These are phyloP conservation scores for Crocidura indochinensis DNA, from an alignment of 2,797 vertebrate genomes.

Conservation along the genomic window DNA sequence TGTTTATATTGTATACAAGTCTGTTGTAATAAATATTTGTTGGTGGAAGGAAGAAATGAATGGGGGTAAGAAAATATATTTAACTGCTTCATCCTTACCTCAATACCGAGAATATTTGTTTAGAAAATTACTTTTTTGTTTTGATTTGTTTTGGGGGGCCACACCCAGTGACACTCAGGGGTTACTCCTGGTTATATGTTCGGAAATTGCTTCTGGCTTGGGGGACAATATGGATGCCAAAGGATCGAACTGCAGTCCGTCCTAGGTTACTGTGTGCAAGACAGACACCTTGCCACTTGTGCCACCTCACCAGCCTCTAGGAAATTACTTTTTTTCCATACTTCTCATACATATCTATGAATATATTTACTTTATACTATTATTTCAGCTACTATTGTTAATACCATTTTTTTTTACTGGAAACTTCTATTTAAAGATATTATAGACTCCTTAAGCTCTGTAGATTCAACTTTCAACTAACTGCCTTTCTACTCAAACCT, in stretches of 20 bases:
- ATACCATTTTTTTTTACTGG: background rate
- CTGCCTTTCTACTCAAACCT: background rate
- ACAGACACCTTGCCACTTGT: too few species aligned
- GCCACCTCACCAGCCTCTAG: background rate
- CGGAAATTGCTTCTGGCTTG: too few species aligned
- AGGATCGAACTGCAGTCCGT: too few species aligned
- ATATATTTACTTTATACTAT: background rate
- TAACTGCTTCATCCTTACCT: background rate
- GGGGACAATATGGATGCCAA: too few species aligned
- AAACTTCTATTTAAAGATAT: background rate
- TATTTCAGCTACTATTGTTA: background rate
- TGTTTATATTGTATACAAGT: background rate
- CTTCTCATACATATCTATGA: conserved; percentile 15
- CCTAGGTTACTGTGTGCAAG: too few species aligned
- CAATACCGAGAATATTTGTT: background rate
- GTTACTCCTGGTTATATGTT: too few species aligned
- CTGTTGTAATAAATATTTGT: conserved; percentile 13
- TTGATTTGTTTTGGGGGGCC: too few species aligned
- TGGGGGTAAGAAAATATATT: background rate
- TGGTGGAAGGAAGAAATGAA: background rate
- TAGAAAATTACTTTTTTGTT: conserved; percentile 5
- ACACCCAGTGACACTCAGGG: too few species aligned
- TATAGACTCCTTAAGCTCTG: background rate
- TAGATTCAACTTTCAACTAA: background rate
- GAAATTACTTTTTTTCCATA: background rate